A percentile compares a stretch with the other conserved stretches of the same genome.
phyloP scores from a whole-genome alignment of 2,113 vertebrate genomes.

The Fregata magnificens region DNA sequence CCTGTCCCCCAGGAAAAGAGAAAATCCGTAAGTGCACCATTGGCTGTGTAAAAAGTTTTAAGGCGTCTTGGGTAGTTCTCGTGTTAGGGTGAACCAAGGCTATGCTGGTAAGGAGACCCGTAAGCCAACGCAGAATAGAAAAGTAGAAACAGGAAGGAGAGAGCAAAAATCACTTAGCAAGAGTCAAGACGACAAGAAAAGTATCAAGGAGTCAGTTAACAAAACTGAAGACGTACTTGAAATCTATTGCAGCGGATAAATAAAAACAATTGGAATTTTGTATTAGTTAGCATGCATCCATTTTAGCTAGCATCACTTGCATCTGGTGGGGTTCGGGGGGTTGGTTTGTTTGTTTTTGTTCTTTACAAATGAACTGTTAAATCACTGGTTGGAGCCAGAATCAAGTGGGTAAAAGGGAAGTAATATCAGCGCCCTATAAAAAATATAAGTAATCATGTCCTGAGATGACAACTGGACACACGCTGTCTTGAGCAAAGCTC shows the following conservation, averaged over 20 bases:
- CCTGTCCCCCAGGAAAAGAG: background rate
- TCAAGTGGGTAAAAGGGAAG: background rate
- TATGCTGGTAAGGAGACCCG: background rate
- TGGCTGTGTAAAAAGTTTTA: background rate
- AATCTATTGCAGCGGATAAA: background rate
- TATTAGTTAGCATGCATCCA: background rate
- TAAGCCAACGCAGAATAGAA: background rate
- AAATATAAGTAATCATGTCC: background rate
- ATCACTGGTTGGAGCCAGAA: background rate
- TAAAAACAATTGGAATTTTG: background rate
- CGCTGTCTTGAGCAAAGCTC: background rate
- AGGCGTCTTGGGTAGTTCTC: background rate
- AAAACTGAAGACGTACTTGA: background rate
- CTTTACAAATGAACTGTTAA: background rate
- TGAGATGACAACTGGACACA: background rate
- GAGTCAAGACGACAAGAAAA: background rate
- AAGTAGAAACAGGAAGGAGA: background rate
- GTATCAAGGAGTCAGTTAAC: background rate
- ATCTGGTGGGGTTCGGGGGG: background rate
- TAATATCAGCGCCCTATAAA: background rate
- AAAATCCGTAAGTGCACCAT: fast-evolving
- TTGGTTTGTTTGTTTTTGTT: background rate
- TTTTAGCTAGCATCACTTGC: background rate
- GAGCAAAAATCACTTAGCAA: background rate
- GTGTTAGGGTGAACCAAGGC: background rate